phyloP scores from a whole-genome alignment of 2,888 invertebrate genomes.

The Stenurella melanura region DNA sequence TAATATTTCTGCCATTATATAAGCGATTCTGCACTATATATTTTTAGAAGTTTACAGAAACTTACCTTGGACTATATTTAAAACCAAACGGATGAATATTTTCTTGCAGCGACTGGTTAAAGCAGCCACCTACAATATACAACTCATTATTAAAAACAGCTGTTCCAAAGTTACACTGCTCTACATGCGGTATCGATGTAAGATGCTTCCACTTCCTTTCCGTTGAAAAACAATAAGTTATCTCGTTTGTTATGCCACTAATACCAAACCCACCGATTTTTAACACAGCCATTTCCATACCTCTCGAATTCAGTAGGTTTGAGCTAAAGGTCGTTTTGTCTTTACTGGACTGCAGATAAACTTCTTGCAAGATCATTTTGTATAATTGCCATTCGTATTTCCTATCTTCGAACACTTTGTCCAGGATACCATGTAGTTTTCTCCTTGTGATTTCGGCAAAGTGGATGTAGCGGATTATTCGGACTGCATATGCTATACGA shows the following conservation, averaged over 20 bases:
- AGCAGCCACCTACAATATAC: slow-evolving; percentile 83
- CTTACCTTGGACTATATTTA: slow-evolving; percentile 74
- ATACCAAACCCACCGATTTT: slow-evolving; percentile 83
- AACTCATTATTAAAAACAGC: slow-evolving; percentile 81
- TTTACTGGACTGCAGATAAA: slow-evolving; percentile 63
- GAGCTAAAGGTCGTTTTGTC: slow-evolving; percentile 53
- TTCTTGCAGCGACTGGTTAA: slow-evolving; percentile 81
- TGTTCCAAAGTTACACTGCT: slow-evolving; percentile 84
- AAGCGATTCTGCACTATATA: no score
- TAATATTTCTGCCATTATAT: no score
- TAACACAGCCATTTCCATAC: slow-evolving; percentile 81
- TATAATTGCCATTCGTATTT: slow-evolving; percentile 68
- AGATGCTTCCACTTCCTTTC: slow-evolving; percentile 79
- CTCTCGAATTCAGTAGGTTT: slow-evolving; percentile 77
- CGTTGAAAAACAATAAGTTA: slow-evolving; percentile 79
- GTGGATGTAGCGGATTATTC: slow-evolving; percentile 73
- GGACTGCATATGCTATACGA: slow-evolving; percentile 70
- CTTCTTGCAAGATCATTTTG: slow-evolving; percentile 70
- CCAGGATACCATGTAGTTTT: slow-evolving; percentile 64
- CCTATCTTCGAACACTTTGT: slow-evolving; percentile 63
- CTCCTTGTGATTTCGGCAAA: slow-evolving; percentile 72
- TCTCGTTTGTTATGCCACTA: slow-evolving; percentile 80
- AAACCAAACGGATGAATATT: slow-evolving; percentile 85
- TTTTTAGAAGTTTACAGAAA: not conserved
- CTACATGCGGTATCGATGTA: slow-evolving; percentile 83